These are phyloP conservation scores for Drosophila atripex DNA, from an alignment of 2,888 invertebrate genomes.

Conservation along the genomic window DNA sequence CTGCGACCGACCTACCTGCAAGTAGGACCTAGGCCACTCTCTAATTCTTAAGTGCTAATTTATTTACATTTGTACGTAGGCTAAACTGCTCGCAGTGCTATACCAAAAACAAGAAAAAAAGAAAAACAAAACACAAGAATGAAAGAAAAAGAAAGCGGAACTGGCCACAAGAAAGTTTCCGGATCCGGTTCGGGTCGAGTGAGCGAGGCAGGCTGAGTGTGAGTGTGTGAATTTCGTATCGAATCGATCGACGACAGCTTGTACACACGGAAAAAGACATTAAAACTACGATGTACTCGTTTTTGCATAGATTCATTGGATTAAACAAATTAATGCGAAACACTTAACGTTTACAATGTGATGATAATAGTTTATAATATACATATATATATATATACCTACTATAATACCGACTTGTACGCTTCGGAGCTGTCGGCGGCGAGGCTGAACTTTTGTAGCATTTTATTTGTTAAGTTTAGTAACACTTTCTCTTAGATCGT, in stretches of 20 bases:
- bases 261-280: constrained; percentile 69
- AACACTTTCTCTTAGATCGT: constrained; percentile 65
- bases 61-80: constrained; percentile 60
- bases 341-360: constrained; percentile 77
- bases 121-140: constrained; percentile 2
- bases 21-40: constrained; percentile 55
- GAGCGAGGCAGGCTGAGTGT: constrained; percentile 29
- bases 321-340: constrained; percentile 64
- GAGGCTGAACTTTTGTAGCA: constrained; percentile 77
- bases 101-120: constrained; percentile 41
- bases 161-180: constrained; percentile 14
- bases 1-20: constrained; percentile 39
- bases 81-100: constrained; percentile 33
- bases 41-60: constrained; percentile 74
- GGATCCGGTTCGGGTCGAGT: constrained; percentile 10
- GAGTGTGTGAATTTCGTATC: constrained; percentile 16
- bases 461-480: constrained; percentile 76
- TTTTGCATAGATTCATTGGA: constrained; percentile 70
- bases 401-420: constrained; percentile 57
- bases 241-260: constrained; percentile 71
- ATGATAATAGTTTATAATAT: constrained; percentile 74
- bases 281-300: constrained; percentile 65
- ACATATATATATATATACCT: constrained; percentile 40
- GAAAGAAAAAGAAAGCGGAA: constrained; percentile 14
- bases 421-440: constrained; percentile 63